Base-by-base conservation (phyloP, 1,140 invertebrate genomes). In the Glossosoma conforme region DNA sequence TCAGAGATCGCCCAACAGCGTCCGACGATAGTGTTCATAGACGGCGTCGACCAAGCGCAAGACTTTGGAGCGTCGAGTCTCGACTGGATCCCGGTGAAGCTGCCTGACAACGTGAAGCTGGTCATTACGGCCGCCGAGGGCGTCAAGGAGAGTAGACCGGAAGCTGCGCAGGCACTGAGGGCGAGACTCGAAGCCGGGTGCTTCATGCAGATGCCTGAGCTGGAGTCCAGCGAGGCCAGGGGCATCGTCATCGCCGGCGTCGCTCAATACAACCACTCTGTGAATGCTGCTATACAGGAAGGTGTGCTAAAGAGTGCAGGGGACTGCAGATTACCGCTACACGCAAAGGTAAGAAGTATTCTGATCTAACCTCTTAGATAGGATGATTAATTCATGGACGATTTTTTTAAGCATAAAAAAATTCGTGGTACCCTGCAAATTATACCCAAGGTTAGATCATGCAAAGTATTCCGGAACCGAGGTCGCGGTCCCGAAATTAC, bases 41-140 rank as follows among this genome's bases (percentile, higher is more conserved):
- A 88, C 62, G 86, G 84, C 0, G 66, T 89, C 5, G 86, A 89
- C 62, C 80, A 84, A 64, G 70, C 84, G 45, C 66, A 69, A 52
- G 59, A 62, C 11, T 70, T 70, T 44, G 66, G 63, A 46, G 69
- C 71, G 11, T 64, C 70, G 58, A 66, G 64, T 3, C 72, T 81
- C 15, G 73, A 81, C 19, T 89, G 86, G 87, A 64, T 90, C 44
- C 85, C 85, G 2, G 65, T 72, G 13, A 72, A 77, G 32, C 68
- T 89, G 38, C 84, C 85, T 2, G 71, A 77, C 37, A 81, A 83
- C 61, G 78, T 86, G 19, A 87, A 86, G 66, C 68, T 90, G 49
- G 79, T 89, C 19, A 61, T 89, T 36, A 86, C 86, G 1, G 77
- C 84, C 41, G 77, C 79, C 35, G 79, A 84, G 64, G 75, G 74